Conservation (phyloP, 1,140 invertebrate genomes). For the Bombus polaris region DNA sequence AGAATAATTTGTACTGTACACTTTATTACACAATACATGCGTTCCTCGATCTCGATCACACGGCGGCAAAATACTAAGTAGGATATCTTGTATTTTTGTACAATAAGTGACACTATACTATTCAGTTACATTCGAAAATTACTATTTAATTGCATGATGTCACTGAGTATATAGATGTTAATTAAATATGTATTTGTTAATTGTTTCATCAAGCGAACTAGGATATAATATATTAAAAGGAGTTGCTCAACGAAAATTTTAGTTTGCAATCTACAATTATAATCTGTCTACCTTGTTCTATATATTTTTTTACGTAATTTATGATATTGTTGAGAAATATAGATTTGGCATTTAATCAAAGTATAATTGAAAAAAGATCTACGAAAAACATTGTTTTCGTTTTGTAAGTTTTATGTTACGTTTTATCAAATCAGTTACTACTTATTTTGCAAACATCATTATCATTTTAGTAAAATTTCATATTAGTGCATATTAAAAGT, state of each 20-base stretch:
- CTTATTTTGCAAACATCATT: not conserved
- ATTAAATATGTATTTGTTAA: constrained; percentile 38
- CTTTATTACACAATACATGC: constrained; percentile 51
- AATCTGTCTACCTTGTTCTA: constrained; percentile 31
- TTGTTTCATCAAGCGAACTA: constrained; percentile 25
- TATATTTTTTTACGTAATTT: constrained; percentile 30
- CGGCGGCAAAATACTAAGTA: constrained; percentile 37
- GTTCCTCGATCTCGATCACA: constrained; percentile 20
- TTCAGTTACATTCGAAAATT: constrained; percentile 28
- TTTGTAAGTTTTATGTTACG: constrained; percentile 10
- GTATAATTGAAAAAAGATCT: not conserved
- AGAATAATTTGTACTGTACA: constrained; percentile 60
- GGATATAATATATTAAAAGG: constrained; percentile 19
- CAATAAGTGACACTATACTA: constrained; percentile 23
- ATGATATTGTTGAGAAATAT: constrained; percentile 45
- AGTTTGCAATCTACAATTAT: constrained; percentile 32
- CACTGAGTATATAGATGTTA: constrained; percentile 40
- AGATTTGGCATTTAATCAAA: constrained; percentile 7
- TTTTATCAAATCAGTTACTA: constrained; percentile 21
- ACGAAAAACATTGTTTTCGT: not conserved
- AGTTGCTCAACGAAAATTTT: constrained; percentile 35
- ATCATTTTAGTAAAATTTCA: constrained; percentile 8
- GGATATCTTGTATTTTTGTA: constrained; percentile 41
- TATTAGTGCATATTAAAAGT: not conserved
- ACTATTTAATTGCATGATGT: constrained; percentile 33